phyloP scores from a whole-genome alignment of 2,113 vertebrate species.

The Nymphicus hollandicus region DNA sequence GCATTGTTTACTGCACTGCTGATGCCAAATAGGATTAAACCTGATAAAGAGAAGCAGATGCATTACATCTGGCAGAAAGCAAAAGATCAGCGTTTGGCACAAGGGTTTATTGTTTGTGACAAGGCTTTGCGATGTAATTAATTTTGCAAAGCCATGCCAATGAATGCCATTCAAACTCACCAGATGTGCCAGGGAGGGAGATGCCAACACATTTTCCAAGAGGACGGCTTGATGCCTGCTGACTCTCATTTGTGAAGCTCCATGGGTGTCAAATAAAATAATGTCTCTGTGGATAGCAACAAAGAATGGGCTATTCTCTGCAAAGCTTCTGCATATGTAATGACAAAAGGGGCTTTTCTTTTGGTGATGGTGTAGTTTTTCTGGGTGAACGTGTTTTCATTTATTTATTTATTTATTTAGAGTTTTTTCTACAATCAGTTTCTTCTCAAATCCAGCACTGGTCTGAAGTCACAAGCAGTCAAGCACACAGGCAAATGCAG shows the following conservation, averaged over 20 bases:
- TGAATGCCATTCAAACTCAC: constrained; percentile 53
- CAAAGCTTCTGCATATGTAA: background rate
- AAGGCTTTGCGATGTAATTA: constrained; percentile 67
- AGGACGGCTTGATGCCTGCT: constrained; percentile 8
- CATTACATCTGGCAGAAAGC: constrained; percentile 50
- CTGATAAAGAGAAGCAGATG: constrained; percentile 63
- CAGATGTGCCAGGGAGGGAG: constrained; percentile 54
- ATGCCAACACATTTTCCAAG: constrained; percentile 38
- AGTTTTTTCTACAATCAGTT: background rate
- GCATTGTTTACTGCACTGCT: constrained; percentile 9
- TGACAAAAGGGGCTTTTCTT: constrained; percentile 25
- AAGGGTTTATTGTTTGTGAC: constrained; percentile 63
- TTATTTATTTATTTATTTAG: background rate
- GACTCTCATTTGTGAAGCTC: constrained; percentile 52
- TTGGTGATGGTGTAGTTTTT: background rate
- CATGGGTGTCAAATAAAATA: constrained; percentile 27
- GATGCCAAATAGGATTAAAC: constrained; percentile 58
- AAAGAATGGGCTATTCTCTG: constrained; percentile 4
- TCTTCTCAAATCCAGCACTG: background rate
- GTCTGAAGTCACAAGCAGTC: background rate
- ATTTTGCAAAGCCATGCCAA: constrained; percentile 59
- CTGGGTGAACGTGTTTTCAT: background rate
- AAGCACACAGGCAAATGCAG: background rate
- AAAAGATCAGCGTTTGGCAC: constrained; percentile 55
- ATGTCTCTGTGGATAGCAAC: constrained; percentile 38